Conservation (phyloP, 2,888 invertebrate genomes). For the Agrochola macilenta region DNA sequence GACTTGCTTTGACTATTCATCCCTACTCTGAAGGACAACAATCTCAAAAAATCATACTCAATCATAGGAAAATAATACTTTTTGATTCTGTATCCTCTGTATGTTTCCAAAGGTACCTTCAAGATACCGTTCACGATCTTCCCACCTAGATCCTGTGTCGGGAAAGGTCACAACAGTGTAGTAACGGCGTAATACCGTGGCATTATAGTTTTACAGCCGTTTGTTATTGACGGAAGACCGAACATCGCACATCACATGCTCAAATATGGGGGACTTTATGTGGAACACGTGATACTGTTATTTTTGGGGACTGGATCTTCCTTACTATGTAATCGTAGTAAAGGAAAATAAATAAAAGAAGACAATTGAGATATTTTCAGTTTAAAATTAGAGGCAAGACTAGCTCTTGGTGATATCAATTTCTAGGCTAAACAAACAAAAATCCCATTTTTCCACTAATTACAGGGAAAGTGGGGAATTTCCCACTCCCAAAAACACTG, state of each 20-base stretch:
- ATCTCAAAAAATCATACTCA: background rate
- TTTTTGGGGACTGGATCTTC: background rate
- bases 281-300: constrained; percentile 11
- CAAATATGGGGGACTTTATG: constrained; percentile 42
- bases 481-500: background rate
- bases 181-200: constrained; percentile 41
- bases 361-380: background rate
- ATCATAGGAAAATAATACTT: background rate
- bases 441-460: background rate
- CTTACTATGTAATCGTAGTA: background rate
- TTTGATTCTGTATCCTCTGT: background rate
- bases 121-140: constrained; percentile 22
- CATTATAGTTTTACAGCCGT: constrained; percentile 34
- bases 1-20: too few relatives aligned
- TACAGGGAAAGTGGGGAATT: background rate
- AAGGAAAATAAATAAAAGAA: background rate
- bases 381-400: background rate
- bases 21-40: too few relatives aligned
- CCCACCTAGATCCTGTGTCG: constrained; percentile 31
- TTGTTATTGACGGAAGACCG: constrained; percentile 38
- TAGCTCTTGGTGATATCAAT: background rate
- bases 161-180: constrained; percentile 43
- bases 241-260: constrained; percentile 18
- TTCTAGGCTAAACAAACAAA: background rate
- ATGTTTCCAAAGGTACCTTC: background rate